Evolutionary conservation across 2,113 vertebrate species (phyloP), one percentile per base, ranked within the genome.

Genomic region (Delphinus delphis): DNA sequence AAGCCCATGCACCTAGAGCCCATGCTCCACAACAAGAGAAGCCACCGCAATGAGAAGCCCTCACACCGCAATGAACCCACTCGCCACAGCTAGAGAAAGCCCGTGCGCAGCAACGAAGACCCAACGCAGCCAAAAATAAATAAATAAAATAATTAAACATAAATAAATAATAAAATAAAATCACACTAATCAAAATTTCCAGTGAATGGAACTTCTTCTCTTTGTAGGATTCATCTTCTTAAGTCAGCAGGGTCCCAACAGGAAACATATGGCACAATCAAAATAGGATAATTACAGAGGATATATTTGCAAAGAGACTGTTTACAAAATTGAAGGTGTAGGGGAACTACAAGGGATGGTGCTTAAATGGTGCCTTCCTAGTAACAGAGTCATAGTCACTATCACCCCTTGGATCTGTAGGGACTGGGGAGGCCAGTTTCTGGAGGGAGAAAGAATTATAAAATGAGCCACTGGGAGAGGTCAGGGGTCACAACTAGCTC

Each of bases 191-290:
- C 73, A 89, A 73, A 60, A 85, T 90, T 81, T 50, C 68, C 26
- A 41, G 36, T 44, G 14, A 81, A 85, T 88, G 25, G 70, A 93
- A 88, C 38, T 77, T 77, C 38, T 82, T 77, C 10, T 80, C 85
- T 94, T 90, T 83, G 25, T 62, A 91, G 18, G 21, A 53, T 31
- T 93, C 47, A 53, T 81, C 53, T 83, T 96, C 80, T 76, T 90
- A 41, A 93, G n/a, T n/a, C n/a, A n/a, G n/a, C n/a, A n/a, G 23
- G 6, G 63, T 90, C 74, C 47, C 79, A 92, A 86, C 7, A 85
- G 33, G 70, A 90, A 65, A 79, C n/a, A 96, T 53, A n/a, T 76
- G 41, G 26, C 31, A 67, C 8, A 83, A 17, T 90, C 60, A 86
- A 93, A 96, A 82, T 41, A 91, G 63, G 17, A 60, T 58, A 92